phyloP scores from a whole-genome alignment of 2,888 invertebrate species.

The Himalopsyche tibetana region DNA sequence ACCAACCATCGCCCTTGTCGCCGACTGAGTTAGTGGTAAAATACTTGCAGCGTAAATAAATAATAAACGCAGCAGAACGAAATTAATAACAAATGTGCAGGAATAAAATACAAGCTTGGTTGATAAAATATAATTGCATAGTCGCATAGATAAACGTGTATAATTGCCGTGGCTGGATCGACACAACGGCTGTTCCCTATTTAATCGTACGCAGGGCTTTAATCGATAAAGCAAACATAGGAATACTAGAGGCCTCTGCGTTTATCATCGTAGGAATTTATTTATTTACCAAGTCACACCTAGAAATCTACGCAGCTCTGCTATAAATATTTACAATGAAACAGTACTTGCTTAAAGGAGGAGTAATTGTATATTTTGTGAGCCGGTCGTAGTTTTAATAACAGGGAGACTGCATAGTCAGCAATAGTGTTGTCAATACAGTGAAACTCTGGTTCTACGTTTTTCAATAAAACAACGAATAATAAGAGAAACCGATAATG shows the following conservation, averaged over 20 bases:
- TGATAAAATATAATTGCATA: slow-evolving; percentile 59
- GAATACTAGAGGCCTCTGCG: slow-evolving; percentile 40
- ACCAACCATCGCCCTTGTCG: background rate
- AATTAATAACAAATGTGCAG: slow-evolving; percentile 58
- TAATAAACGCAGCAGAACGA: slow-evolving; percentile 16
- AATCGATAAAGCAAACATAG: slow-evolving; percentile 57
- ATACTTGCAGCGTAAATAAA: slow-evolving; percentile 45
- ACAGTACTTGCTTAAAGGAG: slow-evolving; percentile 41
- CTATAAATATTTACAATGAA: slow-evolving; percentile 63
- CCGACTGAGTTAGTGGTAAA: background rate
- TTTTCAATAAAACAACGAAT: too few species aligned
- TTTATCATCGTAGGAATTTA: slow-evolving; percentile 20
- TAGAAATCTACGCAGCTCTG: slow-evolving; percentile 48
- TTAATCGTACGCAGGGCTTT: slow-evolving; percentile 58
- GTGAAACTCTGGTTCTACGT: too few species aligned
- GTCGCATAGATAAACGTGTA: slow-evolving; percentile 51
- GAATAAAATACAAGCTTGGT: slow-evolving; percentile 50
- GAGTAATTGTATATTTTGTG: background rate
- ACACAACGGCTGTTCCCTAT: slow-evolving; percentile 46
- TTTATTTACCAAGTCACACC: slow-evolving; percentile 46
- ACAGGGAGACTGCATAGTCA: background rate
- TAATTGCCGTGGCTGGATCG: slow-evolving; percentile 46
- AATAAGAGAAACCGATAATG: too few species aligned
- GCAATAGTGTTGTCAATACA: background rate
- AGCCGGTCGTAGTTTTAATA: background rate